Base-by-base conservation (phyloP, 2,888 invertebrate species). In the Amphiduros pacificus region DNA sequence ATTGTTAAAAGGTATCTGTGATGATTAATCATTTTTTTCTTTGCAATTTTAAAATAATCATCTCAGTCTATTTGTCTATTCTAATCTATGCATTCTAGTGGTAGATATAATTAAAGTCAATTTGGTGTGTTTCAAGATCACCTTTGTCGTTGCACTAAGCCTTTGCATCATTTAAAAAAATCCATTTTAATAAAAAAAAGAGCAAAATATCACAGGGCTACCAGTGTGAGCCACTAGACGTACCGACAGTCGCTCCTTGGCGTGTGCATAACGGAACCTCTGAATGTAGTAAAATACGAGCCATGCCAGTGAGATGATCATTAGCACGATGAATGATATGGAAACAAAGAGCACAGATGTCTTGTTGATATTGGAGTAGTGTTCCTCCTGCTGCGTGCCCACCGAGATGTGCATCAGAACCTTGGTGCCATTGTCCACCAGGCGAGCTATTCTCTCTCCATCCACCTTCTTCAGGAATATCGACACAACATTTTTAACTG, bases 201-300 rank as follows among this genome's bases (percentile, higher is more conserved):
- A 20, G 40, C n/a, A 22, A 22, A 4, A 11, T 52, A 28, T 2
- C 1, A 4, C 27, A 51, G 51, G 20, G 29, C 26, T 27, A 29
- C 28, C 27, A 48, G 28, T 52, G 28, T 17, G 14, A 28, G 14
- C 11, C 14, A 27, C n/a, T 27, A 17, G 59, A 82, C 85, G 84
- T 76, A 94, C 93, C 79, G 93, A 93, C 70, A 96, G 88, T 77
- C 93, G 87, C 81, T 96, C 94, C 84, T 95, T 96, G 63, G 94
- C 94, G 83, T 95, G 93, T 65, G 94, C 90, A 80, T 95, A 94
- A 64, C 95, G 87, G 84, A 95, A 94, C 71, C 94, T 86, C 84
- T 96, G 95, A 57, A 96, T 91, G 83, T 96, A 96, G 85, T 96
- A 96, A 85, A 95, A 95, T 64, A 95, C 90, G 48, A 96, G 88